Conservation (phyloP, 2,797 vertebrate genomes). For the Bovichtus variegatus region DNA sequence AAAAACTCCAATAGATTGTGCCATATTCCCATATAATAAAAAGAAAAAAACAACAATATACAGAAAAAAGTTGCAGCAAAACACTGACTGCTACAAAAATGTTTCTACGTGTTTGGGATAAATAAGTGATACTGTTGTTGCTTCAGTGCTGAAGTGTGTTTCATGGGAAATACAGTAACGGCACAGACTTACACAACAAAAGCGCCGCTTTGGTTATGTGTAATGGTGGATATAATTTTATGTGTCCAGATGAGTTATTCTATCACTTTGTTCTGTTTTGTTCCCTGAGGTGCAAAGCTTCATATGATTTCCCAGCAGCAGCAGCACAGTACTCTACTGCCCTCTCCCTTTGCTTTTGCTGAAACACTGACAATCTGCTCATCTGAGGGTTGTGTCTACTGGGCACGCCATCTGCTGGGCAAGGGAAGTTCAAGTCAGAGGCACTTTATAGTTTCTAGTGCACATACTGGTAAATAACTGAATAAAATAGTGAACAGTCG, state of each 20-base stretch:
- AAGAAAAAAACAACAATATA: not conserved
- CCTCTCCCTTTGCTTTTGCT: constrained; percentile 49
- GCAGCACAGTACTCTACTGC: constrained; percentile 62
- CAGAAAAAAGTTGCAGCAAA: not conserved
- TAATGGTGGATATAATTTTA: constrained; percentile 44
- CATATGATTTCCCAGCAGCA: not conserved
- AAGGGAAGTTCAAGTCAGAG: not conserved
- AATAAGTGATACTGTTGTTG: constrained; percentile 5
- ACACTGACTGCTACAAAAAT: not conserved
- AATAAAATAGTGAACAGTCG: not conserved
- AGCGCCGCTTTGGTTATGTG: constrained; percentile 7
- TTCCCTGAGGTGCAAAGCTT: constrained; percentile 6
- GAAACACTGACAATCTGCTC: constrained; percentile 21
- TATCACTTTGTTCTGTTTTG: constrained; percentile 1
- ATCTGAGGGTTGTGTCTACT: not conserved
- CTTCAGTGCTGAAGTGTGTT: not conserved
- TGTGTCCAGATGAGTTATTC: constrained; percentile 45
- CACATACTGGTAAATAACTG: not conserved
- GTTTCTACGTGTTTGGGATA: no score
- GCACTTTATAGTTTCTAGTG: not conserved
- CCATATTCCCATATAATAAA: not conserved
- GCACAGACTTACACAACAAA: constrained; percentile 8
- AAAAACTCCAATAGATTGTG: not conserved
- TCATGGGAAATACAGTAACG: constrained; percentile 21
- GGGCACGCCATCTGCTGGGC: constrained; percentile 71